These are phyloP conservation scores for Semotilus atromaculatus DNA, from an alignment of 2,797 vertebrate species.

Conservation along the genomic window DNA sequence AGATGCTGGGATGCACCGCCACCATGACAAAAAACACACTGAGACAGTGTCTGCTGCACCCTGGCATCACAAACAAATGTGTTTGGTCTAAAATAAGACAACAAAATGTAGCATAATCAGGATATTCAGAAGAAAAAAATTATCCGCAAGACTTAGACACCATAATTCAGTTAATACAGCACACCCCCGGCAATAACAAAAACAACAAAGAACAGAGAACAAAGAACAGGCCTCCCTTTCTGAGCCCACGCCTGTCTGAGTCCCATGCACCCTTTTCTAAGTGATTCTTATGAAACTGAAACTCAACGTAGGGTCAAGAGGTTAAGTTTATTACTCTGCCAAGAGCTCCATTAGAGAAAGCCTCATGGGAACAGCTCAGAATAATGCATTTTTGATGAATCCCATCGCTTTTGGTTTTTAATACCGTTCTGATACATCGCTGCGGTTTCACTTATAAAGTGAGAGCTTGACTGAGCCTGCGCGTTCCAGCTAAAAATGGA, in stretches of 20 bases:
- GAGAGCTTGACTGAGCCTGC: conserved; percentile 44
- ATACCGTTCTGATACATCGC: conserved; percentile 51
- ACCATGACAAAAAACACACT: conserved; percentile 58
- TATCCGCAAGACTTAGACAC: neutral
- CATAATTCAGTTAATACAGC: conserved; percentile 30
- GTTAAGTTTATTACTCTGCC: conserved; percentile 64
- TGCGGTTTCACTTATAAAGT: conserved; percentile 52
- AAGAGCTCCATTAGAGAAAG: conserved; percentile 63
- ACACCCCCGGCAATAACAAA: conserved; percentile 31
- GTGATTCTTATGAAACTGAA: conserved; percentile 52
- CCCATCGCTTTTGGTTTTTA: conserved; percentile 57
- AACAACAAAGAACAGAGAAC: conserved; percentile 24
- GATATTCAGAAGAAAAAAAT: neutral
- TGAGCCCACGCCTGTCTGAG: conserved; percentile 3
- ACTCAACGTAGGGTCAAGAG: conserved; percentile 57
- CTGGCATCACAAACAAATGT: conserved; percentile 61
- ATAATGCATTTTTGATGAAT: conserved; percentile 59
- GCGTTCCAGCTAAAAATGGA: conserved; percentile 47
- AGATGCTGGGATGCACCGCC: conserved; percentile 74
- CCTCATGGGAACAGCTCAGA: conserved; percentile 56
- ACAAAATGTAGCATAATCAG: neutral
- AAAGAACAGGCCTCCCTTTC: conserved; percentile 36
- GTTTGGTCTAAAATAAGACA: conserved; percentile 30
- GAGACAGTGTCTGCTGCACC: conserved; percentile 66
- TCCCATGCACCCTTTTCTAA: conserved; percentile 42